Evolutionary conservation across 2,888 invertebrate species (phyloP).

Genomic region (Dromius quadrimaculatus): DNA sequence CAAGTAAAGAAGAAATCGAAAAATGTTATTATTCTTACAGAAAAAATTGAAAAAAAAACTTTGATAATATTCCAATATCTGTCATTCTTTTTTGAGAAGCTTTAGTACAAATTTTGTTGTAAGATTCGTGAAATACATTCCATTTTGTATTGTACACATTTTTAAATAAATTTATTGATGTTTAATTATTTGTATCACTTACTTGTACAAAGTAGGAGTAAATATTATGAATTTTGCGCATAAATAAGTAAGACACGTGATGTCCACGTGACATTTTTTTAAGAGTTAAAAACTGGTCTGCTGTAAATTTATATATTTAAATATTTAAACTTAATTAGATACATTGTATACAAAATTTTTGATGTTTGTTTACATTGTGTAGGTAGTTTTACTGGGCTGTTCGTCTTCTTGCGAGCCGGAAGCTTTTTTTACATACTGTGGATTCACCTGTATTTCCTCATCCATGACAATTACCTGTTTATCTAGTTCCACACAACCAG

Average conservation of each 20-base stretch:
- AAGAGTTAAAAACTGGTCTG: not conserved
- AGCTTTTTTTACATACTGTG: conserved; percentile 72
- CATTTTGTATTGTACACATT: conserved; percentile 10
- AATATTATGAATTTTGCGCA: too few species aligned
- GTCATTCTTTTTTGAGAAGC: conserved; percentile 15
- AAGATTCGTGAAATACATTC: conserved; percentile 32
- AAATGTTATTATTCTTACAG: conserved; percentile 60
- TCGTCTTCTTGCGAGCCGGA: conserved; percentile 66
- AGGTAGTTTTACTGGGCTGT: conserved; percentile 65
- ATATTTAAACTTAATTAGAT: conserved; percentile 24
- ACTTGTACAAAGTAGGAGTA: too few species aligned
- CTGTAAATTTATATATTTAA: conserved; percentile 26
- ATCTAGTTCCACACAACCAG: conserved; percentile 87
- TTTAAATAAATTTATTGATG: not conserved
- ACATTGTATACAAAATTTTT: conserved; percentile 23
- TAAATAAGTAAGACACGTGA: not conserved
- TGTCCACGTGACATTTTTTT: not conserved
- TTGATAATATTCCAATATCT: conserved; percentile 33
- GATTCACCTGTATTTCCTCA: conserved; percentile 93
- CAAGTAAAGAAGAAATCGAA: conserved; percentile 64
- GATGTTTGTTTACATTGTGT: conserved; percentile 62
- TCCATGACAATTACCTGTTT: conserved; percentile 93
- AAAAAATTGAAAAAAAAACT: conserved; percentile 54
- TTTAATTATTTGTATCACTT: too few species aligned
- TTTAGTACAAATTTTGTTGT: conserved; percentile 7